A percentile compares a stretch with the other conserved stretches of the same genome.
phyloP scores from a whole-genome alignment of 2,797 vertebrate genomes.

The Carapus acus region DNA sequence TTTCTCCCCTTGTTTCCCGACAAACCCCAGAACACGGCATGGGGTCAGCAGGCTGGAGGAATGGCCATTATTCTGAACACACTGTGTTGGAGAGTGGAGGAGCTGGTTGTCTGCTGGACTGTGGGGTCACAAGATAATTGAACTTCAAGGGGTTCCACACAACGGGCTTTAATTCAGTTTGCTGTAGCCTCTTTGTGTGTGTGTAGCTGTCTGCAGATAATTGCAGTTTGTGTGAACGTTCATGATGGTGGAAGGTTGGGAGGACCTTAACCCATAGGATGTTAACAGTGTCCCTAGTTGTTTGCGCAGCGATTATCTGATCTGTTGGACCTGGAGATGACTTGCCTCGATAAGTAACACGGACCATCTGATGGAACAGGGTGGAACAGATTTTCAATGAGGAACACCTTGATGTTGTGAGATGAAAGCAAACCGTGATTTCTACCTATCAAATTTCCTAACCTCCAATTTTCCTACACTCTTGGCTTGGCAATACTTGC shows the following conservation, averaged over 20 bases:
- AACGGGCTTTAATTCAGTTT: conserved; percentile 48
- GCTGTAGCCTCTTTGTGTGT: conserved; percentile 14
- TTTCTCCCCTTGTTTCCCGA: conserved; percentile 76
- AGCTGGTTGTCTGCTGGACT: conserved; percentile 65
- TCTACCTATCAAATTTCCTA: no score
- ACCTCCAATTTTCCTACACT: background rate
- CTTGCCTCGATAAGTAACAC: conserved; percentile 18
- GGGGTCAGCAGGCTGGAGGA: conserved; percentile 74
- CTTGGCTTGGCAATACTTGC: no score
- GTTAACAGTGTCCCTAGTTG: conserved; percentile 16
- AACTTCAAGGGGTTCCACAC: conserved; percentile 45
- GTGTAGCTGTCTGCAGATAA: background rate
- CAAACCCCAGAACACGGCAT: conserved; percentile 76
- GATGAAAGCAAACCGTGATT: background rate
- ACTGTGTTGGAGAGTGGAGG: conserved; percentile 71
- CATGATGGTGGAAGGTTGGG: conserved; percentile 13
- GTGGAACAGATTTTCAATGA: background rate
- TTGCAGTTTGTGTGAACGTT: conserved; percentile 20
- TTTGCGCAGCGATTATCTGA: conserved; percentile 7
- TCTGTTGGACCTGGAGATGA: conserved; percentile 21
- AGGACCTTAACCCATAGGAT: conserved; percentile 9
- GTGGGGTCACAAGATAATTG: conserved; percentile 73
- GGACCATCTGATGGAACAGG: background rate
- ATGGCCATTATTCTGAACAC: conserved; percentile 79
- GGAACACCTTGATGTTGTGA: background rate